Evolutionary conservation across 2,888 invertebrate genomes (phyloP), one percentile per base, ranked within the genome.

Genomic region (Dicyrtoma fusca): DNA sequence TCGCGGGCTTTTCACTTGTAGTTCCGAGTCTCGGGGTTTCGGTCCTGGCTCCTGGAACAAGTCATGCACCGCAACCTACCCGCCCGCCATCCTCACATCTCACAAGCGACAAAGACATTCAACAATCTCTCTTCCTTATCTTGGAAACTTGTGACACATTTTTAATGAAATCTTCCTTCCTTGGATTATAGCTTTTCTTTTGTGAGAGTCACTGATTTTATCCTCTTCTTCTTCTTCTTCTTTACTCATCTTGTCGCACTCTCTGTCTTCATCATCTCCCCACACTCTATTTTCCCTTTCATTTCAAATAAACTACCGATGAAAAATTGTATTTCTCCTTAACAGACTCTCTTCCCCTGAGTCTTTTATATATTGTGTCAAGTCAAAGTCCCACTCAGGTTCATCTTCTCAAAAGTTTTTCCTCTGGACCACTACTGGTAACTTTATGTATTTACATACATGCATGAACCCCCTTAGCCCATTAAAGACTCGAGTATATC

Each of bases 91-190:
- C 17, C 49, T 14, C 25, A 25, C 64, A 53, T 72, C 51, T 72
- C 72, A 72, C 59, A 66, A 45, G 47, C 57, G 66, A 62, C 72
- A 72, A 66, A 66, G 65, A 66, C 72, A 72, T 66, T 72, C 66
- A 71, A 72, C 72, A 66, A 75, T 75, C 75, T 73, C 71, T 73
- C 75, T 75, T 69, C 72, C 75, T 75, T 74, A 75, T 75, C 75
- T 74, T 71, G 53, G 71, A 64, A 72, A 74, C 69, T 75, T 74
- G 72, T 74, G 75, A 75, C 75, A 75, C 75, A 74, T 75, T 75
- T 75, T 75, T 75, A 75, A 75, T 75, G 75, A 74, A 72, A 75
- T 72, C 74, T 66, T 73, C 64, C 65, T 63, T 69, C 63, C 62
- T 47, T 68, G 66, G 72, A 66, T 72, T 72, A 71, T 65, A 63